These are phyloP conservation scores for Choreutis nemorana DNA, from an alignment of 2,888 invertebrate genomes.

Conservation along the genomic window DNA sequence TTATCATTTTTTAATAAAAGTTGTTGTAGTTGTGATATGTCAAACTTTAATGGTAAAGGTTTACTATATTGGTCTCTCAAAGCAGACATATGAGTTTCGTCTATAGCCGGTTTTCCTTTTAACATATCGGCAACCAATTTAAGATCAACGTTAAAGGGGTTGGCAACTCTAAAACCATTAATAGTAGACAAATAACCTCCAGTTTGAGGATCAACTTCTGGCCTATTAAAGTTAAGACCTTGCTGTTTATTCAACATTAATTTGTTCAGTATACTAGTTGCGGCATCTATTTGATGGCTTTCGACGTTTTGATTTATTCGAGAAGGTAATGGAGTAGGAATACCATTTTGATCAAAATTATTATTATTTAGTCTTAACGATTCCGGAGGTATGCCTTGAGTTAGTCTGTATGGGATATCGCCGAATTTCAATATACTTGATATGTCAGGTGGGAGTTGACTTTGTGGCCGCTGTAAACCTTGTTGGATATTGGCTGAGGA, in stretches of 20 bases:
- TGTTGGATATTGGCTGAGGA: conserved; percentile 27
- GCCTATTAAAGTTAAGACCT: conserved; percentile 26
- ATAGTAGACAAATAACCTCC: conserved; percentile 39
- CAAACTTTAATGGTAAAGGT: conserved; percentile 35
- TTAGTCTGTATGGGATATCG: conserved; percentile 44
- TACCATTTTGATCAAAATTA: conserved; percentile 34
- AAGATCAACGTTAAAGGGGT: conserved; percentile 59
- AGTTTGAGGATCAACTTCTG: conserved; percentile 35
- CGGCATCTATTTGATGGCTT: conserved; percentile 48
- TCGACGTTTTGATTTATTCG: conserved; percentile 53
- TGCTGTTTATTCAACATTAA: conserved; percentile 36
- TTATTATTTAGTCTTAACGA: conserved; percentile 28
- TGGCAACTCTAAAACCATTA: conserved; percentile 58
- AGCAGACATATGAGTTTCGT: conserved; percentile 35
- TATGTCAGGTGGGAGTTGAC: conserved; percentile 25
- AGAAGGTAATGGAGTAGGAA: conserved; percentile 39
- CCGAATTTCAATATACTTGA: conserved; percentile 41
- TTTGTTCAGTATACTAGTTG: conserved; percentile 38
- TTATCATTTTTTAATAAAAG: conserved; percentile 43
- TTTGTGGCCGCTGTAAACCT: conserved; percentile 27
- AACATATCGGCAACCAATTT: conserved; percentile 56
- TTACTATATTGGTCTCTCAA: conserved; percentile 38
- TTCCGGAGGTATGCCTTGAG: conserved; percentile 33
- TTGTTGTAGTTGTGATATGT: conserved; percentile 43
- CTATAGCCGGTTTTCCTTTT: conserved; percentile 42